Base-by-base conservation (phyloP, 1,140 invertebrate genomes). In the Scaptomyza montana region DNA sequence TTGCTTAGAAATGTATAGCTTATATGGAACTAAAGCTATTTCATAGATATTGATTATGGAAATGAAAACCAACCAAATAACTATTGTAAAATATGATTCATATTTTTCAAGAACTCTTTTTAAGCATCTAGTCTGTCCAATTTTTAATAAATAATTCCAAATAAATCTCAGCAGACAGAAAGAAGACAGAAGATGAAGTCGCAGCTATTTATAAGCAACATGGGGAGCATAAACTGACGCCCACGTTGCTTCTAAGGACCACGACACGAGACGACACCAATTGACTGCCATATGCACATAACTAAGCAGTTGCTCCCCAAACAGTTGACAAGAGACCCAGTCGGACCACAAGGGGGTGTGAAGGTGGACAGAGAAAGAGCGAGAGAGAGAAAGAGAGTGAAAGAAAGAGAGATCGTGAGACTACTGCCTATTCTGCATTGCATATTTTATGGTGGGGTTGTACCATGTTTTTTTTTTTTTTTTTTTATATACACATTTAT, bases 241-340 rank as follows among this genome's bases (percentile, higher is more conserved):
- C 62, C 55, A 25, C 47, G 30, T 36, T 36, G 33, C 33, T 30
- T 41, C 41, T 46, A 33, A 41, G 43, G 28, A 55, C 51, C 61
- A 33, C 53, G 53, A 65, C 16, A 21, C 54, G 46, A 56, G 69
- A 85, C 80, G 81, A 73, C 80, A 74, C 80, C 80, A 84, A 86
- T 87, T 85, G 82, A 78, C 74, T 76, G 75, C 56, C 67, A 81
- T 87, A 87, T 87, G 81, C 81, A 81, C 78, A 82, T 76, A 87
- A 85, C 80, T 74, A 61, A 82, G 80, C 80, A 78, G 85, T 57
- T 68, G 59, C 75, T 64, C 49, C 78, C 76, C 70, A 63, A 66
- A 59, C 63, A 53, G 63, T 59, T 67, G 63, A 54, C 63, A 41
- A 30, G 50, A 3, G 36, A 57, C 13, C 25, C 36, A n/a, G 28